phyloP scores from a whole-genome alignment of 2,113 vertebrate genomes.

The Psephotus haematonotus region DNA sequence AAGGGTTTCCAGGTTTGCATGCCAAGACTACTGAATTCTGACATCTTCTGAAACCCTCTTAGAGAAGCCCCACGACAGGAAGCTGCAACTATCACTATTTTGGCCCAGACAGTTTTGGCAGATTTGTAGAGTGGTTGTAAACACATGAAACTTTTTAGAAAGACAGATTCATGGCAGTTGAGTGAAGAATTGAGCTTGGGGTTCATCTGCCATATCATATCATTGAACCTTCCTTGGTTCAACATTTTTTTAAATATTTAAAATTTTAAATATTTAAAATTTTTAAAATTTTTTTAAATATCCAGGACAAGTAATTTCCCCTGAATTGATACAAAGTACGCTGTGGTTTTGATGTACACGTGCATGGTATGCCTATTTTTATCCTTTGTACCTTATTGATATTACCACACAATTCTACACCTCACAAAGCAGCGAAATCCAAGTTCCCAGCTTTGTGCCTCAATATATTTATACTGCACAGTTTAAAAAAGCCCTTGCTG shows the following conservation, averaged over 20 bases:
- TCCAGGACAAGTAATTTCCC: not conserved
- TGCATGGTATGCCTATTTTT: accelerated
- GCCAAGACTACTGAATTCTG: not conserved
- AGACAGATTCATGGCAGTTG: not conserved
- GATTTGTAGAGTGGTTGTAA: not conserved
- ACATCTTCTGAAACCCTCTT: not conserved
- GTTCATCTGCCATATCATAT: not conserved
- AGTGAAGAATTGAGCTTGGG: not conserved
- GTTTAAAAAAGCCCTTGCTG: not conserved
- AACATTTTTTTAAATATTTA: not conserved
- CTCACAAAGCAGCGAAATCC: not conserved
- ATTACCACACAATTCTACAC: not conserved
- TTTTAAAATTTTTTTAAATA: not conserved
- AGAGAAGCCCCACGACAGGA: not conserved
- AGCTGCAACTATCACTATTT: not conserved
- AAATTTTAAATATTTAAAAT: too few relatives aligned
- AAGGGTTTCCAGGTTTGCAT: not conserved
- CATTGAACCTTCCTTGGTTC: too few relatives aligned
- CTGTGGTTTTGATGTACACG: not conserved
- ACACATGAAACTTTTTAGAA: not conserved
- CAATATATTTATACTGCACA: not conserved
- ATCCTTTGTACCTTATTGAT: not conserved
- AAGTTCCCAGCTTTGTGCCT: not conserved
- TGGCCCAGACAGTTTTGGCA: not conserved
- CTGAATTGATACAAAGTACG: not conserved